Evolutionary conservation across 2,797 vertebrate genomes (phyloP).

Genomic region (Hipposideros larvatus): DNA sequence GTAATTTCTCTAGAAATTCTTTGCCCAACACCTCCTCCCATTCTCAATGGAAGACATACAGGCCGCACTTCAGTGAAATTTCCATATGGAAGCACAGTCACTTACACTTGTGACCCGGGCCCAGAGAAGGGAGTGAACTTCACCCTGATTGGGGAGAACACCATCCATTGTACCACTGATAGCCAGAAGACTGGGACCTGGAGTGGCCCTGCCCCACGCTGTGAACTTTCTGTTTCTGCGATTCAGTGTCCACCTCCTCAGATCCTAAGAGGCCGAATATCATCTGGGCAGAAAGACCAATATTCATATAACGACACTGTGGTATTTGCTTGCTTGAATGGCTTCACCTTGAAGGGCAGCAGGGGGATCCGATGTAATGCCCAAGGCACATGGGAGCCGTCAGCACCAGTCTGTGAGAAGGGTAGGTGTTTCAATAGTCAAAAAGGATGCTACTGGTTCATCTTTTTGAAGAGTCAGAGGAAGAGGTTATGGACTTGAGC

Average conservation of each 20-base stretch:
- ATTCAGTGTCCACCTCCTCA: slow-evolving; percentile 60
- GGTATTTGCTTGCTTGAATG: slow-evolving; percentile 54
- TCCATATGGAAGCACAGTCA: no score
- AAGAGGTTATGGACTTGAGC: neutral
- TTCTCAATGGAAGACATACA: no score
- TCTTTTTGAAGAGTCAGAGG: neutral
- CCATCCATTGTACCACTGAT: slow-evolving; percentile 80
- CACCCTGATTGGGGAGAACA: slow-evolving; percentile 76
- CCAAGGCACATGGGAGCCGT: slow-evolving; percentile 69
- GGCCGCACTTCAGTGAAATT: no score
- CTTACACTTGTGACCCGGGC: no score
- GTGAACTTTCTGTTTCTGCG: slow-evolving; percentile 64
- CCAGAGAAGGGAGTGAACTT: no score
- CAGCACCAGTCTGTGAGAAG: slow-evolving; percentile 70
- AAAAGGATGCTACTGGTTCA: neutral
- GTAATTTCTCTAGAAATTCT: slow-evolving; percentile 71
- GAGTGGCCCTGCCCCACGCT: slow-evolving; percentile 78
- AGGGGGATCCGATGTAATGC: slow-evolving; percentile 52
- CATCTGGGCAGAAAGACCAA: slow-evolving; percentile 5
- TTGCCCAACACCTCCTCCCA: no score
- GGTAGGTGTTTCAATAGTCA: slow-evolving; percentile 57
- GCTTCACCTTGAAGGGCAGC: slow-evolving; percentile 78
- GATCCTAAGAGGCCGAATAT: slow-evolving; percentile 30
- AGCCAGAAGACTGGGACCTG: slow-evolving; percentile 80
- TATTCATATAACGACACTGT: slow-evolving; percentile 79